Conservation (phyloP, 2,797 vertebrate species). For the Dendrocincla tyrannina region DNA sequence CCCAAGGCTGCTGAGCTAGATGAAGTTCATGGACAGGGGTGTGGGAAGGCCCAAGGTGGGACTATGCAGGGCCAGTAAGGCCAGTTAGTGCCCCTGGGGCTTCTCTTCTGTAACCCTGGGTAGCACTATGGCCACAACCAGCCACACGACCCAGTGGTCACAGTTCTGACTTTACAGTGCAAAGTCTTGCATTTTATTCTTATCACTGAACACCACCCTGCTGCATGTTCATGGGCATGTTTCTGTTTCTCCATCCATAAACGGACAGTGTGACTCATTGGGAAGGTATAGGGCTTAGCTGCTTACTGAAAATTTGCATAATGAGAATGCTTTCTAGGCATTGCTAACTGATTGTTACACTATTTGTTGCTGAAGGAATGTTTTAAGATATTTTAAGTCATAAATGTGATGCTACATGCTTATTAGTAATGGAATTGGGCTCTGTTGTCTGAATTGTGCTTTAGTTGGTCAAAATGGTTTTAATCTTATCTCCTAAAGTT, state of each 20-base stretch:
- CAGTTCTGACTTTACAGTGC: neutral
- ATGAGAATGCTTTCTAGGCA: neutral
- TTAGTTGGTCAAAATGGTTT: neutral
- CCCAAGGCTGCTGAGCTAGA: neutral
- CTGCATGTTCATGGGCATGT: neutral
- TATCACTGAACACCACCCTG: neutral
- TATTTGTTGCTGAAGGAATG: neutral
- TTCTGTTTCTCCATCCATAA: neutral
- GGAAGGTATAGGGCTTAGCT: neutral
- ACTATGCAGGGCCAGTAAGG: neutral
- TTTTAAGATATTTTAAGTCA: neutral
- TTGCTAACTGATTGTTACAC: neutral
- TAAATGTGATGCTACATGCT: neutral
- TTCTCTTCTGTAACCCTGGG: neutral
- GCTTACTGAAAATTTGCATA: neutral
- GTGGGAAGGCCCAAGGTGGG: fast-evolving
- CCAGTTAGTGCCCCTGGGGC: neutral
- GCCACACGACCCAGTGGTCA: neutral
- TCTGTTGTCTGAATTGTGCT: neutral
- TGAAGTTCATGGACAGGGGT: neutral
- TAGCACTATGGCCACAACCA: neutral
- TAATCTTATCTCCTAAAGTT: neutral
- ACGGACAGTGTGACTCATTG: neutral
- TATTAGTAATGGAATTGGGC: neutral
- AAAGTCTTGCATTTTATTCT: neutral